Percentiles rank a stretch among this genome's conserved stretches.
Evolutionary conservation across 2,113 vertebrate species (phyloP).

Genomic region (Nematolebias whitei): DNA sequence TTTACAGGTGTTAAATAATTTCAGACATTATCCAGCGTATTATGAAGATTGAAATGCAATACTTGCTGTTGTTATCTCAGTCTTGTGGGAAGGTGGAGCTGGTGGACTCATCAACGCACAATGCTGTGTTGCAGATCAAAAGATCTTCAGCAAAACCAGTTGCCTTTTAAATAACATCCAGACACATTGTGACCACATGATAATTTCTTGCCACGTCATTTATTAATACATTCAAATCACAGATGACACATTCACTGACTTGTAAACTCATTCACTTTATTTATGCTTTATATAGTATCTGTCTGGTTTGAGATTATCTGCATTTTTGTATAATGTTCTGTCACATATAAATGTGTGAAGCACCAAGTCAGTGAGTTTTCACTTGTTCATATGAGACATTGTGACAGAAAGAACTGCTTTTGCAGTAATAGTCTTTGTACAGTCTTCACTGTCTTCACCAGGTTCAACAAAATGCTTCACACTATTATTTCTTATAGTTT

Average conservation of each 20-base stretch:
- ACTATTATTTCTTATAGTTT: neutral
- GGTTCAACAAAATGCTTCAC: neutral
- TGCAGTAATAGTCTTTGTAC: neutral
- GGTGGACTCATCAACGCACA: neutral
- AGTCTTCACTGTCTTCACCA: neutral
- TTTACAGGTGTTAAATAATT: neutral
- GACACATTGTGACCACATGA: neutral
- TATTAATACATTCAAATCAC: neutral
- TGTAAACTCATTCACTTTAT: neutral
- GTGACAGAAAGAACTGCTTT: neutral
- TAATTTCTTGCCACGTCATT: neutral
- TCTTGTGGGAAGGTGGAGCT: neutral
- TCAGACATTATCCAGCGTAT: neutral
- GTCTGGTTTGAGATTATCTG: conserved; percentile 3
- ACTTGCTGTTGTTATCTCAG: neutral
- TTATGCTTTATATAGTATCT: neutral
- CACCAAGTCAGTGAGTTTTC: neutral
- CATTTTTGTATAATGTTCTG: neutral
- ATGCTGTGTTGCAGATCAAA: neutral
- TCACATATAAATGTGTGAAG: neutral
- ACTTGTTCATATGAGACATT: neutral
- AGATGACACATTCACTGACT: conserved; percentile 1
- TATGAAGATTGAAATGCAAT: neutral
- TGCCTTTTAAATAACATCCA: neutral
- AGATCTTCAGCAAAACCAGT: neutral